These are phyloP conservation scores for Microchirus variegatus DNA, from an alignment of 2,797 vertebrate genomes.

Conservation along the genomic window DNA sequence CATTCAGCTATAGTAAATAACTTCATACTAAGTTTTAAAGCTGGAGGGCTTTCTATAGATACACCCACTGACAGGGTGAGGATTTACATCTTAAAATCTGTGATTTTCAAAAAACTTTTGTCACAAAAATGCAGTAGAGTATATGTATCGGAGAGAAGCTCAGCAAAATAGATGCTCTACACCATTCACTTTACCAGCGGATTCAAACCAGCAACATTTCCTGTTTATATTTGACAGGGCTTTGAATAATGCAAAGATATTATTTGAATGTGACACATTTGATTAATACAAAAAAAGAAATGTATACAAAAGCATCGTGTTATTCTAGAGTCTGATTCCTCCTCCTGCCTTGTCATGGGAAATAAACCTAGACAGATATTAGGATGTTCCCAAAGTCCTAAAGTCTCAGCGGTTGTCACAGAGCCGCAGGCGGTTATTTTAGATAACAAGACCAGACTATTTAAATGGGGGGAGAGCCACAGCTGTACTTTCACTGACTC, in stretches of 20 bases:
- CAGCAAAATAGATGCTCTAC: conserved; percentile 4
- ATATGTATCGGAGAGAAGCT: conserved; percentile 4
- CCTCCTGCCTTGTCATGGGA: too few species aligned
- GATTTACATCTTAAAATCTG: conserved; percentile 13
- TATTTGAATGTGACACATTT: too few species aligned
- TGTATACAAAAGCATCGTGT: not conserved
- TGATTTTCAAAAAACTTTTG: conserved; percentile 18
- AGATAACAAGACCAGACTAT: not conserved
- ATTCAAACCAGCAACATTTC: conserved; percentile 12
- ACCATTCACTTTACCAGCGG: conserved; percentile 4
- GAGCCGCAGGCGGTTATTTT: not conserved
- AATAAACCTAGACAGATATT: too few species aligned
- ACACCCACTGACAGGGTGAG: not conserved
- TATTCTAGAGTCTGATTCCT: too few species aligned
- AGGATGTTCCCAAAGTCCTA: not conserved
- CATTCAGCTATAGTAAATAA: conserved; percentile 14
- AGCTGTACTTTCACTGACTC: not conserved
- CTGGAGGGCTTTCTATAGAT: conserved; percentile 1
- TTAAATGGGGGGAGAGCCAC: not conserved
- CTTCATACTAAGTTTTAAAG: conserved; percentile 3
- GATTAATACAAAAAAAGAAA: too few species aligned
- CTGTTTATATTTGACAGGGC: not conserved
- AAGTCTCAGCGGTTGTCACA: not conserved
- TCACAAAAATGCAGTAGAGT: conserved; percentile 15
- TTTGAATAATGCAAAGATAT: not conserved